Conservation (phyloP, 2,797 vertebrate species). For the Anguilla pacifica region DNA sequence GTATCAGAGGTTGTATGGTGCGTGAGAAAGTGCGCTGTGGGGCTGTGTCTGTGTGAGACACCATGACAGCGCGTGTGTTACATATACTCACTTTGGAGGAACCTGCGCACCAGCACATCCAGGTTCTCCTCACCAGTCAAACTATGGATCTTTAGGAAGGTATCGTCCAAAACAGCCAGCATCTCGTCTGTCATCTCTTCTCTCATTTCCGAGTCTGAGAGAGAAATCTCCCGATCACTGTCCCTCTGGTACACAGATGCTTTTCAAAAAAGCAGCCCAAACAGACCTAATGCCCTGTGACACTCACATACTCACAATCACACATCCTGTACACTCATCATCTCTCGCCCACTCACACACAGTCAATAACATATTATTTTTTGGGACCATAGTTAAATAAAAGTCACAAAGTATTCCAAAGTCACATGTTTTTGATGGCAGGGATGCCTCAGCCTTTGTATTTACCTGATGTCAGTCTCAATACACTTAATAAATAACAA, state of each 20-base stretch:
- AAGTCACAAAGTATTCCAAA: not conserved
- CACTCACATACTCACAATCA: not conserved
- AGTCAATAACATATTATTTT: not conserved
- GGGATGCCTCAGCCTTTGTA: no score
- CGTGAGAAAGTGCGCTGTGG: not conserved
- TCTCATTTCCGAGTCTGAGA: constrained; percentile 54
- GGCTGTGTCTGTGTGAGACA: not conserved
- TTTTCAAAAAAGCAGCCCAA: not conserved
- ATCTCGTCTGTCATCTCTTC: constrained; percentile 66
- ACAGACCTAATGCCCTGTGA: not conserved
- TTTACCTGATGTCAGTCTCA: no score
- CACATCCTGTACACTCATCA: no score
- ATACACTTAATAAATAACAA: no score
- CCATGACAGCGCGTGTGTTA: not conserved
- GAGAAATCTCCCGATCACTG: not conserved
- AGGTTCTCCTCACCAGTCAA: constrained; percentile 71
- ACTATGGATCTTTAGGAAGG: constrained; percentile 60
- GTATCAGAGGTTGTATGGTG: not conserved
- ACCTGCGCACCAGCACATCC: constrained; percentile 68
- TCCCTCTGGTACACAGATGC: not conserved
- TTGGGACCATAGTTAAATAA: no score
- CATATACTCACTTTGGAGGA: constrained; percentile 68
- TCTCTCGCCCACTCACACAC: not conserved
- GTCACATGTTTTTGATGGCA: not conserved
- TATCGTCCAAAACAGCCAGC: constrained; percentile 62